Evolutionary conservation across 2,113 vertebrate species (phyloP).

Genomic region (Bettongia penicillata): DNA sequence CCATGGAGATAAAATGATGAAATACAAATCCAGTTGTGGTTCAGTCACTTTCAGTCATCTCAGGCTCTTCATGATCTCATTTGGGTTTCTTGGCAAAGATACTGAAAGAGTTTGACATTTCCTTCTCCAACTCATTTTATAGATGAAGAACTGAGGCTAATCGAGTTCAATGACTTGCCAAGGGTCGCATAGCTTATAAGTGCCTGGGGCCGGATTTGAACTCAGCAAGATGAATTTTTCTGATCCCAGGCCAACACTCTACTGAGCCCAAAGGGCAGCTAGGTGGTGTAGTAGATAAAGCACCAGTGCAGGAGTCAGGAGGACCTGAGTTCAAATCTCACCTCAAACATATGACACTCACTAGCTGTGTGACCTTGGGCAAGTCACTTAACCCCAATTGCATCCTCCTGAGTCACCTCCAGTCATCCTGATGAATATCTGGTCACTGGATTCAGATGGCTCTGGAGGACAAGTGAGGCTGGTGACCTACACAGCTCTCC

Average conservation of each 20-base stretch:
- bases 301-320: no score
- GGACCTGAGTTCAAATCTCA: no score
- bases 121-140: background rate
- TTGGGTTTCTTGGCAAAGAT: background rate
- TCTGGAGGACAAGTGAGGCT: no score
- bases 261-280: background rate
- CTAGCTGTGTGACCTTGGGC: no score
- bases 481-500: no score
- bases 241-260: background rate
- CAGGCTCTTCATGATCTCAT: background rate
- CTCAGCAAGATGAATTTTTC: background rate
- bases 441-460: no score
- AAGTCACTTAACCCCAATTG: no score
- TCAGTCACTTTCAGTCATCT: background rate
- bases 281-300: no score
- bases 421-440: no score
- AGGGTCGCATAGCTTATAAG: background rate
- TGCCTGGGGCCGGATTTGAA: background rate
- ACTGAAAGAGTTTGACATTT: background rate
- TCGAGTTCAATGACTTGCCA: background rate
- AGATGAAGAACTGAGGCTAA: slow-evolving; percentile 1
- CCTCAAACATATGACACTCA: no score
- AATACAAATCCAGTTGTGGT: background rate
- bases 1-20: background rate
- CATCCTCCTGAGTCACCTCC: no score